Evolutionary conservation across 2,113 vertebrate genomes (phyloP).

Genomic region (Potamarius usumacintae): DNA sequence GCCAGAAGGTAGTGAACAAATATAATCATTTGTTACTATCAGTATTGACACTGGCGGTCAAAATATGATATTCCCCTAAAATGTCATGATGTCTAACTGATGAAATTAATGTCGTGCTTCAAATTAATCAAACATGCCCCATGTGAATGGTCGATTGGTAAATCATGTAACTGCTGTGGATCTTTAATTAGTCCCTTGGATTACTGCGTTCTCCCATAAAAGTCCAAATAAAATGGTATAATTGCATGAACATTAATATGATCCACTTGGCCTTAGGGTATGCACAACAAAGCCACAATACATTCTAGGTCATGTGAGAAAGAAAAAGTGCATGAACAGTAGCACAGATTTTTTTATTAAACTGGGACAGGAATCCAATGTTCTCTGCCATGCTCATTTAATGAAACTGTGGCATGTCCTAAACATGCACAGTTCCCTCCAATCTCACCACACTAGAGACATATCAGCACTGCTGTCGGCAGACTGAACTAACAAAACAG

Average conservation of each 20-base stretch:
- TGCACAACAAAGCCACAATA: constrained; percentile 29
- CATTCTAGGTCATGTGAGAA: background rate
- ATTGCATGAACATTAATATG: constrained; percentile 30
- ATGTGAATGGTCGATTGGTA: constrained; percentile 23
- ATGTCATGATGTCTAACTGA: constrained; percentile 8
- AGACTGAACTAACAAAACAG: constrained; percentile 13
- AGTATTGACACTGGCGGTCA: background rate
- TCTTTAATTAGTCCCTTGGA: constrained; percentile 26
- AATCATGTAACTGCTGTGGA: constrained; percentile 17
- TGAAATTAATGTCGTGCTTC: constrained; percentile 8
- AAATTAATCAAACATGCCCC: constrained; percentile 10
- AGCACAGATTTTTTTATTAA: constrained; percentile 10
- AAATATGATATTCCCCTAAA: background rate
- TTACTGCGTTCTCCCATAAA: constrained; percentile 21
- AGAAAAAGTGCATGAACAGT: background rate
- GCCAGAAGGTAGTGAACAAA: constrained; percentile 1
- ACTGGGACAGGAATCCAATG: constrained; percentile 26
- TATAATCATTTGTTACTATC: background rate
- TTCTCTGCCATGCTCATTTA: background rate
- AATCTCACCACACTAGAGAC: background rate
- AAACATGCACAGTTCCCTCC: background rate
- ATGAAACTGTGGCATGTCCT: background rate
- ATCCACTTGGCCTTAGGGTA: constrained; percentile 9
- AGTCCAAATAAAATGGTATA: constrained; percentile 27
- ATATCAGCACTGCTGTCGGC: background rate